Evolutionary conservation across 2,797 vertebrate genomes (phyloP).

Genomic region (Nasua narica): DNA sequence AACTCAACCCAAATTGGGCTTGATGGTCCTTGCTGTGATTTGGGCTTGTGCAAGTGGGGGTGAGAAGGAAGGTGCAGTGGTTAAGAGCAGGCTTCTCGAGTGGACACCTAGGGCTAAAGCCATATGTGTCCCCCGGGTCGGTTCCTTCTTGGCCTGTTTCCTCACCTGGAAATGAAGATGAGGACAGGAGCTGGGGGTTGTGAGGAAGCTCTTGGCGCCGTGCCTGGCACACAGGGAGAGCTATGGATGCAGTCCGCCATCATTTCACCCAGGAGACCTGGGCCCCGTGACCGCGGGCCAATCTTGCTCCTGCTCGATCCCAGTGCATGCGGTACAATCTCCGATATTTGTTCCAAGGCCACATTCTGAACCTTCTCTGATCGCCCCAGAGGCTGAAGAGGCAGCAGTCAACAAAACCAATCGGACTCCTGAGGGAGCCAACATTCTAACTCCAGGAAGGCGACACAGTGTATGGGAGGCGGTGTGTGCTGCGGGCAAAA

Average conservation of each 20-base stretch:
- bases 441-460: background rate
- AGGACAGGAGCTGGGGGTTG: background rate
- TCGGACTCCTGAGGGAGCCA: background rate
- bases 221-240: rapidly evolving
- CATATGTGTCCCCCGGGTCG: too few species aligned
- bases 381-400: background rate
- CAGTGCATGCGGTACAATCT: rapidly evolving
- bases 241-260: rapidly evolving
- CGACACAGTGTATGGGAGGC: rapidly evolving
- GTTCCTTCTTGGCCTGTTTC: background rate
- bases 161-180: background rate
- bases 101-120: background rate
- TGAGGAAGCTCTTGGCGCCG: background rate
- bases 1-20: background rate
- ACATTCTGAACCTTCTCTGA: background rate
- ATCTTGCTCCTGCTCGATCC: background rate
- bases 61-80: background rate
- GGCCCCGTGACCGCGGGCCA: background rate
- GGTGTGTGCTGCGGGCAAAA: rapidly evolving
- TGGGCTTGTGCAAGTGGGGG: background rate
- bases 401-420: background rate
- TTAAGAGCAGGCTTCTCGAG: background rate
- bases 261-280: background rate
- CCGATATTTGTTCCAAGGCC: background rate
- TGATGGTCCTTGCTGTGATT: background rate